Percentiles rank a stretch among this genome's conserved stretches.
phyloP scores from a whole-genome alignment of 2,888 invertebrate species.

The Merodon equestris region DNA sequence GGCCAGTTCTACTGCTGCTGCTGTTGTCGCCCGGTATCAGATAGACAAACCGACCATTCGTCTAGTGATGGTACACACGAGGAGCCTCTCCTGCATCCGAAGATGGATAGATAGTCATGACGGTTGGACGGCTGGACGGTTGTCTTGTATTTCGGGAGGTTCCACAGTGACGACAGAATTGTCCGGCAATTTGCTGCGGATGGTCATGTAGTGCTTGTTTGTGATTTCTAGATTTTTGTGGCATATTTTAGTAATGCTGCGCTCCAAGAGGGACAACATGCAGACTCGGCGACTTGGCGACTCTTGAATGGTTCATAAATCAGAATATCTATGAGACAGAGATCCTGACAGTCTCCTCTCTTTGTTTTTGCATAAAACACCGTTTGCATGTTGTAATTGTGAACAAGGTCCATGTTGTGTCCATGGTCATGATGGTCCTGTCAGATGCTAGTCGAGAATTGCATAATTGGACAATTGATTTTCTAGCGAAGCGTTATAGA shows the following conservation, averaged over 20 bases:
- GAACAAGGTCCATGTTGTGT: slow-evolving; percentile 56
- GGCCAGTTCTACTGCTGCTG: slow-evolving; percentile 14
- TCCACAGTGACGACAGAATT: slow-evolving; percentile 50
- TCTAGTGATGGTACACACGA: slow-evolving; percentile 8
- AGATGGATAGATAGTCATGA: slow-evolving; percentile 67
- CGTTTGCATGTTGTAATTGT: slow-evolving; percentile 65
- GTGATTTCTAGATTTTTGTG: slow-evolving; percentile 65
- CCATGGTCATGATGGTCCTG: slow-evolving; percentile 14
- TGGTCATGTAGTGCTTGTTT: slow-evolving; percentile 49
- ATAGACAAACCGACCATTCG: slow-evolving; percentile 15
- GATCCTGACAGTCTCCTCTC: slow-evolving; percentile 21
- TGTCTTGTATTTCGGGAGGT: slow-evolving; percentile 58
- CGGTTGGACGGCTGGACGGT: no score
- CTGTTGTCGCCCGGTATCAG: slow-evolving; percentile 44
- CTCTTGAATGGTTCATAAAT: slow-evolving; percentile 60
- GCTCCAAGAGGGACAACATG: slow-evolving; percentile 39
- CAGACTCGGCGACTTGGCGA: slow-evolving; percentile 27
- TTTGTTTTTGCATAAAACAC: slow-evolving; percentile 61
- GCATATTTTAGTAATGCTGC: slow-evolving; percentile 56
- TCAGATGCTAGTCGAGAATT: no score
- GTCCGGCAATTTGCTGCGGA: slow-evolving; percentile 36
- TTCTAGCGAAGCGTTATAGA: no score
- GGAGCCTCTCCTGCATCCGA: slow-evolving; percentile 31
- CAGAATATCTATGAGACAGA: slow-evolving; percentile 45
- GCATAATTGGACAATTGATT: no score